Percentiles rank a stretch among this genome's conserved stretches.
Conservation (phyloP, 2,888 invertebrate genomes). For the Ceramica pisi region DNA sequence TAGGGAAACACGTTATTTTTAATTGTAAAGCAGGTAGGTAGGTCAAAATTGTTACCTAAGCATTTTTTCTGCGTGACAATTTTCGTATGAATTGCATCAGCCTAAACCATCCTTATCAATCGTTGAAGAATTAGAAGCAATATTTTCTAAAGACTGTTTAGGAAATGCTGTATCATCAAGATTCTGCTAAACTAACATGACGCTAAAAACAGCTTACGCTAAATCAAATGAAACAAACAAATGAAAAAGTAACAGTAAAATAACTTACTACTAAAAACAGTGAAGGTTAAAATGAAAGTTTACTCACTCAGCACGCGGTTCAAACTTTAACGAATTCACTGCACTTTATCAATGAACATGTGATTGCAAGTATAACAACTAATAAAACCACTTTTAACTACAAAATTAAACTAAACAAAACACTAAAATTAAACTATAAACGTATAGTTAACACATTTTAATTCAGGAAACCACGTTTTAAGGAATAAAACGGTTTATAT, state of each 20-base stretch:
- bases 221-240: not conserved
- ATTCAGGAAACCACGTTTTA: conserved; percentile 44
- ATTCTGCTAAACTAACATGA: not conserved
- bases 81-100: conserved; percentile 14
- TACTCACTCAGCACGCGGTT: conserved; percentile 36
- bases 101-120: not conserved
- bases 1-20: conserved; percentile 4
- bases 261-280: not conserved
- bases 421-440: conserved; percentile 10
- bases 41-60: not conserved
- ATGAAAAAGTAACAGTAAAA: not conserved
- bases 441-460: conserved; percentile 35
- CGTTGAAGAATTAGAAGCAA: not conserved
- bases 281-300: conserved; percentile 34
- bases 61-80: not conserved
- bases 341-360: conserved; percentile 37
- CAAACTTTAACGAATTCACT: conserved; percentile 34
- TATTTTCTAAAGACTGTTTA: not conserved
- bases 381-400: conserved; percentile 5
- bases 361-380: conserved; percentile 12
- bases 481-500: conserved; percentile 1
- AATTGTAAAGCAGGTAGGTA: not conserved
- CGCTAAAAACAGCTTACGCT: not conserved
- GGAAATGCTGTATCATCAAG: too few species aligned
- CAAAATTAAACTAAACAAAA: not conserved